Evolutionary conservation across 2,797 vertebrate species (phyloP), one percentile per base, ranked within the genome.

Genomic region (Spheniscus humboldti): DNA sequence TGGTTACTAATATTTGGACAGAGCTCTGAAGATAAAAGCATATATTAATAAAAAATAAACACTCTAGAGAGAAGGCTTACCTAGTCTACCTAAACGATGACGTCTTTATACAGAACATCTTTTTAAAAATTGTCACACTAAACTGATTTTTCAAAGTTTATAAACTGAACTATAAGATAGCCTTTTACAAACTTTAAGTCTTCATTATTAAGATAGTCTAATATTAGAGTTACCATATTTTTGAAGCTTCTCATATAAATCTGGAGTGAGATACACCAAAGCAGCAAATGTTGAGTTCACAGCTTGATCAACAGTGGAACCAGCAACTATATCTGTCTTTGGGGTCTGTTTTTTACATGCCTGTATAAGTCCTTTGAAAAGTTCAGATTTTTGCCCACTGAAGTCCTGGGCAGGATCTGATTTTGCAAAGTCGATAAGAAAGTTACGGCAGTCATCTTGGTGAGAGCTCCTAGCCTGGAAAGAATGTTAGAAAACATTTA

Each of bases 231-330:
- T 99, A 99, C 99, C 99, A 95, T 99, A 99, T 98, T 90, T 98
- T 91, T 97, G 98, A 91, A 99, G 98, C 94, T 99, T 98, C 88
- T 98, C 97, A 97, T 98, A 98, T 93, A 99, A 98, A 91, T 98
- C 98, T 86, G 99, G 99, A 78, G 99, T 99, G 98, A 99, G 99
- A 98, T 99, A 99, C 83, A 99, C 98, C 99, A 99, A 99, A 97
- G 98, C 98, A 56, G 99, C 99, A 99, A 99, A 99, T 85, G 99
- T 99, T 94, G 99, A 99, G 95, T 99, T 99, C 96, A 99, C 99
- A 96, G 99, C 99, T 98, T 99, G 99, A 98, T 99, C 99, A 73
- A 99, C 98, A 98, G 98, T 98, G 87, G 98, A 98, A 96, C 99
- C 99, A 62, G 98, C 94, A 75, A 98, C 98, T 86, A 99, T 98